These are phyloP conservation scores for Micropoecilia bifurca DNA, from an alignment of 2,797 vertebrate genomes.

Conservation along the genomic window DNA sequence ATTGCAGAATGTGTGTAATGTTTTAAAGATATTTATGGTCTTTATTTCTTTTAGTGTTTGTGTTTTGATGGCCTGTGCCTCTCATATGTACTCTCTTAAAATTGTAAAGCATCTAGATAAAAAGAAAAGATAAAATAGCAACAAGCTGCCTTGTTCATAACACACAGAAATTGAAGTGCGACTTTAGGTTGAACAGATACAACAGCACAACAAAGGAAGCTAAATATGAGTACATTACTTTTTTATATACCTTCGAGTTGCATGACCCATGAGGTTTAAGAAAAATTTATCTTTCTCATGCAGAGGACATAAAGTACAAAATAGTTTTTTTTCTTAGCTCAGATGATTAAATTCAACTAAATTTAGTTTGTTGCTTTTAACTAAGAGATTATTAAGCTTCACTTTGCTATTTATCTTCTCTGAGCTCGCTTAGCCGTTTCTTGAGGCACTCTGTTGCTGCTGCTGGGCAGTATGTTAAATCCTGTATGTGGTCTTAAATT, in stretches of 20 bases:
- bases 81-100: background rate
- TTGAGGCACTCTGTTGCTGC: conserved; percentile 36
- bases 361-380: conserved; percentile 43
- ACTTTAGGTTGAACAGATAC: background rate
- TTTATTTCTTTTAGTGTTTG: background rate
- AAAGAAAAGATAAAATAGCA: background rate
- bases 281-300: background rate
- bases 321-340: conserved; percentile 16
- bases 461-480: conserved; percentile 62
- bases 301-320: conserved; percentile 26
- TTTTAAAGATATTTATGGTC: background rate
- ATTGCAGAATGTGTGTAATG: background rate
- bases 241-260: background rate
- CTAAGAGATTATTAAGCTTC: conserved; percentile 40
- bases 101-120: background rate
- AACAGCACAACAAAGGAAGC: background rate
- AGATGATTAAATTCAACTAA: conserved; percentile 21
- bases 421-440: conserved; percentile 48
- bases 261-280: background rate
- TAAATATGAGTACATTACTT: background rate
- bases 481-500: conserved; percentile 60
- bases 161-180: background rate
- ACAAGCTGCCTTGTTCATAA: background rate
- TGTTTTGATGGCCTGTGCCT: background rate
- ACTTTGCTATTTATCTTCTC: conserved; percentile 60